A percentile compares a stretch with the other conserved stretches of the same genome.
Evolutionary conservation across 37 sponge, comb jelly and placozoan genomes (phyloP).

Genomic region (Ephydatia muelleri): DNA sequence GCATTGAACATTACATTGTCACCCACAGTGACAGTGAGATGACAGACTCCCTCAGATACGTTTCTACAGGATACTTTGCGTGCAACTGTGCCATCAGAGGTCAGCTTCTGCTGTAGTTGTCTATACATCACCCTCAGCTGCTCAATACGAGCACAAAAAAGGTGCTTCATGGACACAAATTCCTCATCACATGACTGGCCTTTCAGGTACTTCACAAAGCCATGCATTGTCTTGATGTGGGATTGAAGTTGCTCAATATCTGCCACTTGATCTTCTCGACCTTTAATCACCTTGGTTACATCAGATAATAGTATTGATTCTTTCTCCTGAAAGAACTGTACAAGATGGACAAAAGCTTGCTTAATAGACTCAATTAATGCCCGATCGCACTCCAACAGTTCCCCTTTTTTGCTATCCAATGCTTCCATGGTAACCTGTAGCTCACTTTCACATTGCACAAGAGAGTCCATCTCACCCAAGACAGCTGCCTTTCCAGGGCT

Average conservation of each 20-base stretch:
- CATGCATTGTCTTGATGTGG: not conserved
- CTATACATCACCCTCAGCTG: not conserved
- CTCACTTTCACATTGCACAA: not conserved
- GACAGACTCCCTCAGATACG: not conserved
- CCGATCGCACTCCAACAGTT: not conserved
- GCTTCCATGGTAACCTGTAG: not conserved
- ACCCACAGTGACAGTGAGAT: not conserved
- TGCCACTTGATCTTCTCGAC: not conserved
- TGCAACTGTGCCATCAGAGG: not conserved
- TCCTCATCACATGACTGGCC: not conserved
- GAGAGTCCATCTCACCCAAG: not conserved
- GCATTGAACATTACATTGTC: not conserved
- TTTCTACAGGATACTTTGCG: not conserved
- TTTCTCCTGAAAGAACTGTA: not conserved
- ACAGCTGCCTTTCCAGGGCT: not conserved
- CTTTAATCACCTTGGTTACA: not conserved
- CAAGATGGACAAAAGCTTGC: not conserved
- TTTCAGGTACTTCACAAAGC: not conserved
- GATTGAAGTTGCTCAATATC: not conserved
- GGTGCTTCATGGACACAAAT: not conserved
- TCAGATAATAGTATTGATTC: not conserved
- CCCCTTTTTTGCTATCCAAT: not conserved
- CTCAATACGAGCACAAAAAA: not conserved
- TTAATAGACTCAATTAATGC: not conserved
- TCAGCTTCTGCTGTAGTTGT: not conserved